Conservation (phyloP, 2,113 vertebrate species). For the Nymphicus hollandicus region DNA sequence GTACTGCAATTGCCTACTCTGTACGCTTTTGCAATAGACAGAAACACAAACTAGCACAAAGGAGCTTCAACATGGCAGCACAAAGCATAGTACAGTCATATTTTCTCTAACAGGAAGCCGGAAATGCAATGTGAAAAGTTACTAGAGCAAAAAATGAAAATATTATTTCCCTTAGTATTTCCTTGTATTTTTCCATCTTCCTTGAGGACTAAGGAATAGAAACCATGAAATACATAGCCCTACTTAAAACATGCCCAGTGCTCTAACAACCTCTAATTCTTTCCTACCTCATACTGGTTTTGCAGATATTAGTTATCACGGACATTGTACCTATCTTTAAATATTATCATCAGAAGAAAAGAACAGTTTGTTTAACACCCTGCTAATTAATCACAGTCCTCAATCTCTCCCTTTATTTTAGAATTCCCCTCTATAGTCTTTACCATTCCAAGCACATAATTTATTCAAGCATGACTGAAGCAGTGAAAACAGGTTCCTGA, state of each 20-base stretch:
- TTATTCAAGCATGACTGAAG: background rate
- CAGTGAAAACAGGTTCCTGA: background rate
- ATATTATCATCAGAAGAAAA: background rate
- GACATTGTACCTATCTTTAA: background rate
- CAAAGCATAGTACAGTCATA: background rate
- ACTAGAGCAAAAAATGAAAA: background rate
- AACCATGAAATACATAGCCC: background rate
- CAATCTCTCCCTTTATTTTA: background rate
- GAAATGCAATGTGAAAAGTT: background rate
- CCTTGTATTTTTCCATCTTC: background rate
- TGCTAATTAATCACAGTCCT: background rate
- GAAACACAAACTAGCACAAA: background rate
- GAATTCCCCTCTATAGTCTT: background rate
- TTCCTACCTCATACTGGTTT: background rate
- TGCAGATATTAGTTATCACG: background rate
- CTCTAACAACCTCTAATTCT: background rate
- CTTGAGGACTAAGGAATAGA: background rate
- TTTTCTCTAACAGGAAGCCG: background rate
- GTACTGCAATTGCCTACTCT: background rate
- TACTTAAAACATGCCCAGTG: background rate
- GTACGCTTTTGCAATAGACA: background rate
- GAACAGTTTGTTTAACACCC: background rate
- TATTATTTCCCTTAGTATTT: background rate
- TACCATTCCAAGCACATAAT: background rate
- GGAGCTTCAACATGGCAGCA: background rate